These are phyloP conservation scores for Dissostichus mawsoni DNA, from an alignment of 2,113 vertebrate species.

Conservation along the genomic window DNA sequence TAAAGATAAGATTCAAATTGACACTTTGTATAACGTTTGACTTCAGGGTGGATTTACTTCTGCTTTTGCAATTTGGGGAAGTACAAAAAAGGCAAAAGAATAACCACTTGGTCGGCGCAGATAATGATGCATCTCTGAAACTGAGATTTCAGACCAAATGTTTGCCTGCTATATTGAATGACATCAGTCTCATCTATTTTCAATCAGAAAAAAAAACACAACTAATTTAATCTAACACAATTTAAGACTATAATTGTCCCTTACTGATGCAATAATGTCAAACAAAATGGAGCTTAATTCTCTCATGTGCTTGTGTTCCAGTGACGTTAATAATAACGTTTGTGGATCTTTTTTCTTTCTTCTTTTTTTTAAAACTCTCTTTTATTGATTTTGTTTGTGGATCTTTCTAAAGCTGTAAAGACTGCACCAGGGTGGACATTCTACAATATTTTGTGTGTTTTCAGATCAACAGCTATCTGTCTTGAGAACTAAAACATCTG, in stretches of 20 bases:
- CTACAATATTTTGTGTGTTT: neutral
- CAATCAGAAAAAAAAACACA: neutral
- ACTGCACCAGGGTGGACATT: neutral
- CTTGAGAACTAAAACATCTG: neutral
- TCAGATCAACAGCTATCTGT: neutral
- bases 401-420: neutral
- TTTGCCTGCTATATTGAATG: neutral
- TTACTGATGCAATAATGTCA: neutral
- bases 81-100: neutral
- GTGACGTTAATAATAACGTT: neutral
- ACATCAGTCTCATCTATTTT: neutral
- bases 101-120: neutral
- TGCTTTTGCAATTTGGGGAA: conserved; percentile 7
- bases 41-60: neutral
- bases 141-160: neutral
- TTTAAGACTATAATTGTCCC: neutral
- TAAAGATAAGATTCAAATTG: neutral
- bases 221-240: neutral
- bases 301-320: neutral
- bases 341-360: neutral
- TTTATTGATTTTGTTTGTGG: too few relatives aligned
- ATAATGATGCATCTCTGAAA: neutral
- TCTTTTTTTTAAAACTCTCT: too few relatives aligned
- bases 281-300: neutral
- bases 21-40: neutral